A percentile compares a stretch with the other conserved stretches of the same genome.
These are phyloP conservation scores for Tinamus guttatus DNA, from an alignment of 2,113 vertebrate species.

Conservation along the genomic window DNA sequence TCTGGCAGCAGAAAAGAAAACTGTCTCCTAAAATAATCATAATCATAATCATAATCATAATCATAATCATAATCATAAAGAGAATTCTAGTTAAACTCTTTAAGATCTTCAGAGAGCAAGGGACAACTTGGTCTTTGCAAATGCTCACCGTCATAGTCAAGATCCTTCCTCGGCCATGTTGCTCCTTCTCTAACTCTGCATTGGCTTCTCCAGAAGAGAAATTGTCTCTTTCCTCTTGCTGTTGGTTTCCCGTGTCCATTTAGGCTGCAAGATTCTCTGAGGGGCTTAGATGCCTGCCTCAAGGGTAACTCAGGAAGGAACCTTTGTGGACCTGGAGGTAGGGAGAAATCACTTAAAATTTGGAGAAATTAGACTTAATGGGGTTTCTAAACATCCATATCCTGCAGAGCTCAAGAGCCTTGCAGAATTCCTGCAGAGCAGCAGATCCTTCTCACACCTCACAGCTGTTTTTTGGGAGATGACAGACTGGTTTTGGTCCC, in stretches of 20 bases:
- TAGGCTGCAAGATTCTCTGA: background rate
- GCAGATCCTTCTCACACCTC: rapidly evolving
- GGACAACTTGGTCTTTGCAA: background rate
- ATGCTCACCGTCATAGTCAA: background rate
- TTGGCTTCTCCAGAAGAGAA: background rate
- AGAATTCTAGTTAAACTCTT: rapidly evolving
- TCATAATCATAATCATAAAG: background rate
- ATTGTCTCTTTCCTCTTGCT: rapidly evolving
- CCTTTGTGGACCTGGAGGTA: rapidly evolving
- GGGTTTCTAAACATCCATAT: background rate
- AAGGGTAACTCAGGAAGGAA: background rate
- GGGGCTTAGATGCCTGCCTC: background rate
- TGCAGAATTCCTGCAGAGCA: background rate
- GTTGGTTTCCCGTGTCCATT: background rate
- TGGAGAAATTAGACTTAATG: background rate
- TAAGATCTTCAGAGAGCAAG: background rate
- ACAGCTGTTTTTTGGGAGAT: background rate
- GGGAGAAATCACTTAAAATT: background rate
- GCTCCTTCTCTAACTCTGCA: background rate
- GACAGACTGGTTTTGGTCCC: background rate
- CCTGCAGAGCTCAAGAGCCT: rapidly evolving
- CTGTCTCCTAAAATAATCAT: no score
- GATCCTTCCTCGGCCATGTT: no score
- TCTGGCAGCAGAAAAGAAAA: background rate
- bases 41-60: no score